Base-by-base conservation (phyloP, 2,888 invertebrate species). In the Archips crataeganus region DNA sequence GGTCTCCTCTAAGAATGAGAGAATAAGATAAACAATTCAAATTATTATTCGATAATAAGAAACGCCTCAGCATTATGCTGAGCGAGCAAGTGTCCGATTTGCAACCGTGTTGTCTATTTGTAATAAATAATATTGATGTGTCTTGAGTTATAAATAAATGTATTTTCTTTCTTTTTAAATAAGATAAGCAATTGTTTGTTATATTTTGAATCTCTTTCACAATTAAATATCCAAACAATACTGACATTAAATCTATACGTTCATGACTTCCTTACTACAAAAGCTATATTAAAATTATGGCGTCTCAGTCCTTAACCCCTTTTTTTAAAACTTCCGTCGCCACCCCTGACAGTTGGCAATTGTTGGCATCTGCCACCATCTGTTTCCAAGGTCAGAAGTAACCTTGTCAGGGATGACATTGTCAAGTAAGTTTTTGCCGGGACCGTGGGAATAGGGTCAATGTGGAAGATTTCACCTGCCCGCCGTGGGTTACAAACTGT, bases 381-480 rank as follows among this genome's bases (percentile, higher is more conserved):
- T 74, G 74, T 61, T 42, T 15, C 60, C 69, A 74, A 74, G 74
- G 74, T 70, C 74, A 51, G 62, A 36, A 62, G 62, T 42, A 73
- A 42, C 71, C 71, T 72, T 63, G 62, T 47, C 15, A 62, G 64
- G 66, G 63, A 45, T 63, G 63, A 49, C 63, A 60, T 51, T 59
- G 68, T 54, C 74, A 65, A 70, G 73, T 67, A 71, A 64, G 34
- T 71, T 72, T 74, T 70, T 74, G 59, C 64, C 36, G 51, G 34
- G n/a, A 51, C 42, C 74, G 74, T 74, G 74, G 74, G 74, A 74
- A 74, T 32, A 65, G 34, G 74, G 74, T 65, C 74, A 74, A 74
- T 61, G 74, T 74, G 74, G 51, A n/a, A 45, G 64, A 74, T 74
- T 74, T 36, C 74, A 74, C 74, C 74, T 74, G 74, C 74, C 49